These are phyloP conservation scores for Bombyx mandarina DNA, from an alignment of 1,140 invertebrate species.

Conservation along the genomic window DNA sequence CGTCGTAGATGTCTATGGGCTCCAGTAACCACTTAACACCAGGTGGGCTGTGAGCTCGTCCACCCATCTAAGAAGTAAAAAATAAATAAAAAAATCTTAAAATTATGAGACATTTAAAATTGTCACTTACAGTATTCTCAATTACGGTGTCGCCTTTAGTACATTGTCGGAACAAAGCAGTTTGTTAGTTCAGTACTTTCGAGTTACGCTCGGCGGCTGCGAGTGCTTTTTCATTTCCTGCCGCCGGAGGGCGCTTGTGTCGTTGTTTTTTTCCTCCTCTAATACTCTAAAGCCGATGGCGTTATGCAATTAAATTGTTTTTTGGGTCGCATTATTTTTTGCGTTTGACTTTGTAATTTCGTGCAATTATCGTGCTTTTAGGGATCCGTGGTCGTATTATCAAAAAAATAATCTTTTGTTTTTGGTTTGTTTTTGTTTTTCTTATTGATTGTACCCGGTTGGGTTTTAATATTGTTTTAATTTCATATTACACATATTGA, in stretches of 20 bases:
- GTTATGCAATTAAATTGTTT: conserved; percentile 26
- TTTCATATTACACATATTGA: not conserved
- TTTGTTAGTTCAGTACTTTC: conserved; percentile 24
- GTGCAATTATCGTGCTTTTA: not conserved
- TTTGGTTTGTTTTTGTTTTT: too few species aligned
- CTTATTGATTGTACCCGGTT: too few species aligned
- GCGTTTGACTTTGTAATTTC: conserved; percentile 7
- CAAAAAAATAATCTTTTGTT: not conserved
- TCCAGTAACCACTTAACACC: too few species aligned
- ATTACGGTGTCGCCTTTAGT: not conserved
- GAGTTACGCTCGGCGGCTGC: conserved; percentile 14
- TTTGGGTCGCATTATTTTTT: conserved; percentile 20
- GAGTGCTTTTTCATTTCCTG: conserved; percentile 32
- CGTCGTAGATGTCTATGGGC: too few species aligned
- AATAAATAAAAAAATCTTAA: too few species aligned
- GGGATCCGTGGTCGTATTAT: not conserved
- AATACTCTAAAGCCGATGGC: conserved; percentile 15
- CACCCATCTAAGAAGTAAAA: too few species aligned
- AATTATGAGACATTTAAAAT: not conserved
- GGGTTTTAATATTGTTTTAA: too few species aligned
- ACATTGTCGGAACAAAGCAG: conserved; percentile 20
- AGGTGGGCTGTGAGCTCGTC: too few species aligned
- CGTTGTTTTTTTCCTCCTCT: conserved; percentile 23
- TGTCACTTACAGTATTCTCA: conserved; percentile 6
- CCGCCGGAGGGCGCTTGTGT: conserved; percentile 19